These are phyloP conservation scores for Bombyx mandarina DNA, from an alignment of 1,140 invertebrate species.

Conservation along the genomic window DNA sequence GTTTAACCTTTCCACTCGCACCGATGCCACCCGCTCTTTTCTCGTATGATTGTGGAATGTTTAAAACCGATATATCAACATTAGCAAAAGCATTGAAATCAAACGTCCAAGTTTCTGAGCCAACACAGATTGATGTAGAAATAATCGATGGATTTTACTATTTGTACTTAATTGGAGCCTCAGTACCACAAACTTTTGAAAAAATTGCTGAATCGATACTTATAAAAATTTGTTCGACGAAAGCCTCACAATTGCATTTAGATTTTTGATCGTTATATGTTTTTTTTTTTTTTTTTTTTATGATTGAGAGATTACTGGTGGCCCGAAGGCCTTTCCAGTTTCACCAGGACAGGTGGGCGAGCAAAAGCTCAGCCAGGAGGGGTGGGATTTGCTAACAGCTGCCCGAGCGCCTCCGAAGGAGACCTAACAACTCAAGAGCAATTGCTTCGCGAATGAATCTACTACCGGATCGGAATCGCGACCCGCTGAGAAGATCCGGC, in stretches of 20 bases:
- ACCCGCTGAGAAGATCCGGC: too few species aligned
- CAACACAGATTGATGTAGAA: constrained; percentile 14
- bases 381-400: too few species aligned
- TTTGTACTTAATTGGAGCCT: constrained; percentile 18
- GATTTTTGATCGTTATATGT: constrained; percentile 36
- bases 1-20: constrained; percentile 31
- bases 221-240: constrained; percentile 21
- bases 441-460: too few species aligned
- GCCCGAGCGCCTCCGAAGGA: too few species aligned
- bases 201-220: constrained; percentile 27
- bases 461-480: too few species aligned
- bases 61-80: constrained; percentile 30
- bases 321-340: too few species aligned
- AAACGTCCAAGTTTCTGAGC: constrained; percentile 16
- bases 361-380: too few species aligned
- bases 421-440: too few species aligned
- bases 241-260: constrained; percentile 21
- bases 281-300: too few species aligned
- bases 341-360: too few species aligned
- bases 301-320: too few species aligned
- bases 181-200: constrained; percentile 23
- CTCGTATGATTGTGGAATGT: constrained; percentile 29
- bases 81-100: constrained; percentile 20
- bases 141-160: constrained; percentile 33
- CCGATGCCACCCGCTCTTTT: constrained; percentile 35